Base-by-base conservation (phyloP, 1,140 invertebrate genomes). In the Nephotettix cincticeps region DNA sequence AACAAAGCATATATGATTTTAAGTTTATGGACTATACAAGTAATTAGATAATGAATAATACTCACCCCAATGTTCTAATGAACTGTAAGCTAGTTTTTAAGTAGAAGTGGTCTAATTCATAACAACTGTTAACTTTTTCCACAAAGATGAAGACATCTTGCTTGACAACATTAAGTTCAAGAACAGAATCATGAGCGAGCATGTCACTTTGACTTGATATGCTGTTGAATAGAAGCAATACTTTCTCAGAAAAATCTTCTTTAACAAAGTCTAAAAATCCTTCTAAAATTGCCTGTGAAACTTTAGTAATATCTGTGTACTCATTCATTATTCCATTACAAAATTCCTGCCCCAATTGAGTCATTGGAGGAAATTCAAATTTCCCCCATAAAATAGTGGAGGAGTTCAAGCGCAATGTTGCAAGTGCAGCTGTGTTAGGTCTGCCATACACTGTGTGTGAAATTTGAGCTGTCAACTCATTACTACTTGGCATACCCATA, bases 321-420 rank as follows among this genome's bases (percentile, higher is more conserved):
- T 67, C 64, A 9, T 43, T 21, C 14, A 45, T 2, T 2, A 67
- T 9, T 23, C 23, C 40, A 27, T 45, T 67, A 25, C 25, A 43
- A 43, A 67, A 45, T 14, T 67, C 64, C 25, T n/a, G 23, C 14
- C 32, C 32, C 17, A 67, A n/a, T 17, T 27, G 17, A 61, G 56
- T 29, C 56, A 61, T 61, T 43, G 32, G 21, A 23, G 30, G 32
- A 23, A 67, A 30, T 67, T 67, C 64, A 45, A 67, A 67, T 67
- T 29, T 67, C 30, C 64, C 64, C 64, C 64, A 67, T 1, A 67
- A 40, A 3, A 67, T 27, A 25, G 6, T 40, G 1, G 64, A 43
- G 9, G 64, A 32, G 32, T 67, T 67, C 40, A 67, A 30, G 21
- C 40, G 43, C 36, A 67, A 45, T 14, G 25, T 43, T 45, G 32